A percentile compares a stretch with the other conserved stretches of the same genome.
Evolutionary conservation across 37 sponge, comb jelly and placozoan genomes (phyloP).

Genomic region (Chondrilla cf. caribensis): DNA sequence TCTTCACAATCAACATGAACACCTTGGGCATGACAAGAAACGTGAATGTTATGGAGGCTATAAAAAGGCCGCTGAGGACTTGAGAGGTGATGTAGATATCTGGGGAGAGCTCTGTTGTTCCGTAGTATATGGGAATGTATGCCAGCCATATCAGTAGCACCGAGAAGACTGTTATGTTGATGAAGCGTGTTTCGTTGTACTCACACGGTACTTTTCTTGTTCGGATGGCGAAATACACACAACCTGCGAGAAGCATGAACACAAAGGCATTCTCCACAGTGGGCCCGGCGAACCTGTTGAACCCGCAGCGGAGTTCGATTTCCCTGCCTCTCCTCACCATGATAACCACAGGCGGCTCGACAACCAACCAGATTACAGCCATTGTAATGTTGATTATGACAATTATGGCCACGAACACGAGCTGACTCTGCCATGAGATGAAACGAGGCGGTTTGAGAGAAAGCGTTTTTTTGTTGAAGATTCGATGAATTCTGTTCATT

Average conservation of each 20-base stretch:
- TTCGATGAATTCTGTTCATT: not conserved
- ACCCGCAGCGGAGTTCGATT: not conserved
- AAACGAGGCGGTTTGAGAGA: not conserved
- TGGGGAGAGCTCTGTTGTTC: not conserved
- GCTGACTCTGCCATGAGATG: slow-evolving; percentile 3
- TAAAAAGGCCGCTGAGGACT: not conserved
- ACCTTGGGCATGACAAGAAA: not conserved
- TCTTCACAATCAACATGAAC: not conserved
- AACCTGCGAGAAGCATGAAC: not conserved
- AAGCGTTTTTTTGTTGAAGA: not conserved
- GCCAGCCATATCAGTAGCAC: slow-evolving; percentile 21
- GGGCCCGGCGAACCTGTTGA: not conserved
- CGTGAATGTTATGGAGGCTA: not conserved
- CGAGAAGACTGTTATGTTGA: slow-evolving; percentile 25
- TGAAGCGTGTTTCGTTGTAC: slow-evolving; percentile 33
- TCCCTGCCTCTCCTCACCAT: not conserved
- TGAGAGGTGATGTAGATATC: not conserved
- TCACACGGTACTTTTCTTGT: slow-evolving; percentile 30
- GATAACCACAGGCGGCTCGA: not conserved
- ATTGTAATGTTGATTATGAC: not conserved
- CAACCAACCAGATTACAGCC: not conserved
- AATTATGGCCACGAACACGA: not conserved
- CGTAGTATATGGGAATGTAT: slow-evolving; percentile 25
- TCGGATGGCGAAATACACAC: not conserved
- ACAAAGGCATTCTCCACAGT: not conserved